Evolutionary conservation across 1,140 invertebrate genomes (phyloP).

Genomic region (Pachyrhynchus sulphureomaculatus): DNA sequence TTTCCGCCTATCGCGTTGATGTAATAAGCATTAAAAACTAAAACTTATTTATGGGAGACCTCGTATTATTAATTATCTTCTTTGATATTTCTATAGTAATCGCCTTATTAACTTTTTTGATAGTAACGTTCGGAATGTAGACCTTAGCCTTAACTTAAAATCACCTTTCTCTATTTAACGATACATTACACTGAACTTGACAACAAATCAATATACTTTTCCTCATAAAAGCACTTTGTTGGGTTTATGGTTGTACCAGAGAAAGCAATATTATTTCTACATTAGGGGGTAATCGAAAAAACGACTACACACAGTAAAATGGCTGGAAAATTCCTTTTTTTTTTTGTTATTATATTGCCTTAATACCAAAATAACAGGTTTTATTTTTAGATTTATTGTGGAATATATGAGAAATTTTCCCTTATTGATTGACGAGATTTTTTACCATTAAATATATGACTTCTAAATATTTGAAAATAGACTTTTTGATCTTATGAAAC

Average conservation of each 20-base stretch:
- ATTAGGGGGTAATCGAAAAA: constrained; percentile 12
- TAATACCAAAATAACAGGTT: not conserved
- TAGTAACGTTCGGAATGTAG: not conserved
- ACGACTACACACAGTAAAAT: not conserved
- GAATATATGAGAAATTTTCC: too few species aligned
- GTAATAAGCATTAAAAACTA: too few species aligned
- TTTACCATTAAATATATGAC: too few species aligned
- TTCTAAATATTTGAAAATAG: too few species aligned
- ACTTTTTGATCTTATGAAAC: too few species aligned
- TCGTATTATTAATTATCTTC: too few species aligned
- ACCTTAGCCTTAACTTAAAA: constrained; percentile 7
- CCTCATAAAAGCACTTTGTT: constrained; percentile 22
- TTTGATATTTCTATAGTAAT: too few species aligned
- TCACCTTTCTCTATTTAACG: constrained; percentile 27
- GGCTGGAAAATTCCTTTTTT: not conserved
- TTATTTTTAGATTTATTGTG: too few species aligned
- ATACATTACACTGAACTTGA: constrained; percentile 23
- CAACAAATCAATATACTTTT: constrained; percentile 23
- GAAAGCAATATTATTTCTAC: constrained; percentile 19
- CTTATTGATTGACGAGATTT: too few species aligned
- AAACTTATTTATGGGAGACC: too few species aligned
- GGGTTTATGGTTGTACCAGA: constrained; percentile 8
- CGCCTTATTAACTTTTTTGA: too few species aligned
- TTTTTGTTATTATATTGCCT: not conserved
- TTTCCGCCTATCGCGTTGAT: too few species aligned